Evolutionary conservation across 2,113 vertebrate species (phyloP).

Genomic region (Percina caprodes): DNA sequence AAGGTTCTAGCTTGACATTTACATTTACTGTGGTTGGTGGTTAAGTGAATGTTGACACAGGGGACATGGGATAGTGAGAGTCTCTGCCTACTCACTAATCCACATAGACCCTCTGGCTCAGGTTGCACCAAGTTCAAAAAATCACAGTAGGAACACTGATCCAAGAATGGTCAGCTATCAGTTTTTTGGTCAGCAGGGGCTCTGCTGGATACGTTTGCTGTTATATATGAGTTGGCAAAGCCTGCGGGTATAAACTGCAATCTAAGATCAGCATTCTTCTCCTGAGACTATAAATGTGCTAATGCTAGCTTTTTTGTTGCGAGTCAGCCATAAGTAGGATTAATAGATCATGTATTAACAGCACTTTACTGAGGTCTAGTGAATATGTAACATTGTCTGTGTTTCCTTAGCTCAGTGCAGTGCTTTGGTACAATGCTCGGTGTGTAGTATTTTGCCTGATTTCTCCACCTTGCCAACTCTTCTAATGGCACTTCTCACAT

Average conservation of each 20-base stretch:
- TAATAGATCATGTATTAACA: conserved; percentile 79
- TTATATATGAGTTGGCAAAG: not conserved
- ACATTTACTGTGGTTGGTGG: conserved; percentile 8
- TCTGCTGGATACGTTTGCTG: conserved; percentile 3
- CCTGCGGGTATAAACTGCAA: not conserved
- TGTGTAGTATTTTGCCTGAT: conserved; percentile 23
- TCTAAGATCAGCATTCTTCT: conserved; percentile 27
- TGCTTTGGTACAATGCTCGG: not conserved
- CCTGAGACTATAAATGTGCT: conserved; percentile 34
- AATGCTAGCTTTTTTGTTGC: conserved; percentile 23
- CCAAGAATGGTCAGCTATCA: not conserved
- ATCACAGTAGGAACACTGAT: not conserved
- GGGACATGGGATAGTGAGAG: conserved; percentile 1
- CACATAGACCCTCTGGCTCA: not conserved
- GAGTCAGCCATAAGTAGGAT: conserved; percentile 39
- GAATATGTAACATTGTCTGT: conserved; percentile 65
- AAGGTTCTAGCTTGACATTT: not conserved
- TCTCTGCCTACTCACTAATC: not conserved
- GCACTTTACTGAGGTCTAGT: conserved; percentile 48
- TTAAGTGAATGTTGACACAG: conserved; percentile 35
- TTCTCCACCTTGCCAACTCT: conserved; percentile 27
- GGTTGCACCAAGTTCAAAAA: not conserved
- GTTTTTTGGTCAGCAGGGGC: conserved; percentile 1
- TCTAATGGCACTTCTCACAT: conserved; percentile 26
- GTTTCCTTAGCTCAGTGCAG: conserved; percentile 43